Evolutionary conservation across 2,113 vertebrate genomes (phyloP).

Genomic region (Tylochromis polylepis): DNA sequence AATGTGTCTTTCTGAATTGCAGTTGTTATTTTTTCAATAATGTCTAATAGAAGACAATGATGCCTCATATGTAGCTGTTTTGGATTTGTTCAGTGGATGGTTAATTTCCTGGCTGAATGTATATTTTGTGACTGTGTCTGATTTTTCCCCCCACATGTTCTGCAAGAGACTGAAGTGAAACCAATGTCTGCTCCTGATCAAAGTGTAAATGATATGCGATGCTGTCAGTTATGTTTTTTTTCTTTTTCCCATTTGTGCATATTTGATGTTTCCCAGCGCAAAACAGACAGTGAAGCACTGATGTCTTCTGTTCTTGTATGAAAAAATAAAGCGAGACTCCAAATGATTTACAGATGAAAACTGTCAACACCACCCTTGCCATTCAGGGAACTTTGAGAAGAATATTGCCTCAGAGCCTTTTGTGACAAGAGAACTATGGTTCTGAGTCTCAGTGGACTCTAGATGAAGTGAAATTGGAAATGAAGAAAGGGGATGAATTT

Average conservation of each 20-base stretch:
- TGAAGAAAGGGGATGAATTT: background rate
- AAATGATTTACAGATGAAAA: constrained; percentile 53
- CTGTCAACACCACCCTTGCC: constrained; percentile 21
- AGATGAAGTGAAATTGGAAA: constrained; percentile 25
- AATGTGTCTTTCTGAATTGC: background rate
- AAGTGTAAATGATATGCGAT: constrained; percentile 8
- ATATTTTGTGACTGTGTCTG: background rate
- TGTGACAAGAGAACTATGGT: constrained; percentile 40
- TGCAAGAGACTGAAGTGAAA: background rate
- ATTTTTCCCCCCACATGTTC: background rate
- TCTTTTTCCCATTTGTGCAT: constrained; percentile 14
- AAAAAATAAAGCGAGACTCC: constrained; percentile 20
- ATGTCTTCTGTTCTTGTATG: constrained; percentile 14
- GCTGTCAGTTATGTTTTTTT: background rate
- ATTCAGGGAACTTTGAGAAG: constrained; percentile 22
- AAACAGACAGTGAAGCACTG: background rate
- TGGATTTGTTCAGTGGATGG: background rate
- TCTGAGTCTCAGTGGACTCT: background rate
- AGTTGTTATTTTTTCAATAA: background rate
- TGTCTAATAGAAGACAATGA: background rate
- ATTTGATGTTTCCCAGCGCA: constrained; percentile 41
- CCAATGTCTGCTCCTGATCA: constrained; percentile 37
- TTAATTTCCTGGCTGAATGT: background rate
- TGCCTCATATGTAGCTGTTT: background rate
- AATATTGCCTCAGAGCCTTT: constrained; percentile 44